phyloP scores from a whole-genome alignment of 37 sponge, comb jelly and placozoan species.

The Eunapius fragilis region DNA sequence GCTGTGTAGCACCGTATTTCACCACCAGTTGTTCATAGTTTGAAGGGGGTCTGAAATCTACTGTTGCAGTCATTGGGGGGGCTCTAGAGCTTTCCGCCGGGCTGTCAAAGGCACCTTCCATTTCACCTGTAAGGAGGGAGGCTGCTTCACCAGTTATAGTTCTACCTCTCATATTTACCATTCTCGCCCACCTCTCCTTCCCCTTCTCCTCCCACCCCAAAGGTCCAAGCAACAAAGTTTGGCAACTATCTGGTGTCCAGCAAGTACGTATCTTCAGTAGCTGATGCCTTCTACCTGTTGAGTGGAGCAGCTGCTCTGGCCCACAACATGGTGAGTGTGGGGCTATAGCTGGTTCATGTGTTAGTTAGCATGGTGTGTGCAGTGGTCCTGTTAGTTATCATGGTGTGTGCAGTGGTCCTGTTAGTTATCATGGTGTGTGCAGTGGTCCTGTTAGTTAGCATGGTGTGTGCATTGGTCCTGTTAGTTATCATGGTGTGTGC shows the following conservation, averaged over 20 bases:
- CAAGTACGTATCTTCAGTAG: slow-evolving; percentile 35
- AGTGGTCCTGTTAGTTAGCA: too few relatives aligned
- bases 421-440: too few relatives aligned
- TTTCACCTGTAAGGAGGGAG: slow-evolving; percentile 31
- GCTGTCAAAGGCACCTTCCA: slow-evolving; percentile 17
- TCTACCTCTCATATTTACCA: not conserved
- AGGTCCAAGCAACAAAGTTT: slow-evolving; percentile 66
- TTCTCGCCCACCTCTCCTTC: too few relatives aligned
- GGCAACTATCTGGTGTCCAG: slow-evolving; percentile 71
- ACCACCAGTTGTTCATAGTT: slow-evolving; percentile 13
- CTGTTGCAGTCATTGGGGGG: slow-evolving; percentile 48
- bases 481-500: too few relatives aligned
- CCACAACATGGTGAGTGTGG: slow-evolving; percentile 14
- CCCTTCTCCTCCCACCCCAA: not conserved
- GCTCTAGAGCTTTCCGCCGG: slow-evolving; percentile 42
- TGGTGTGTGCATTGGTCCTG: too few relatives aligned
- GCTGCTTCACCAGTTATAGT: too few relatives aligned
- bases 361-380: not conserved
- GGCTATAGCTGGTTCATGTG: not conserved
- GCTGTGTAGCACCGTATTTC: not conserved
- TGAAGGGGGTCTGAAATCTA: slow-evolving; percentile 55
- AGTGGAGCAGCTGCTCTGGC: slow-evolving; percentile 32
- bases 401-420: too few relatives aligned
- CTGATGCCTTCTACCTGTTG: slow-evolving; percentile 29
- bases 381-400: too few relatives aligned